These are phyloP conservation scores for Ceratina japonica DNA, from an alignment of 1,140 invertebrate genomes.

Conservation along the genomic window DNA sequence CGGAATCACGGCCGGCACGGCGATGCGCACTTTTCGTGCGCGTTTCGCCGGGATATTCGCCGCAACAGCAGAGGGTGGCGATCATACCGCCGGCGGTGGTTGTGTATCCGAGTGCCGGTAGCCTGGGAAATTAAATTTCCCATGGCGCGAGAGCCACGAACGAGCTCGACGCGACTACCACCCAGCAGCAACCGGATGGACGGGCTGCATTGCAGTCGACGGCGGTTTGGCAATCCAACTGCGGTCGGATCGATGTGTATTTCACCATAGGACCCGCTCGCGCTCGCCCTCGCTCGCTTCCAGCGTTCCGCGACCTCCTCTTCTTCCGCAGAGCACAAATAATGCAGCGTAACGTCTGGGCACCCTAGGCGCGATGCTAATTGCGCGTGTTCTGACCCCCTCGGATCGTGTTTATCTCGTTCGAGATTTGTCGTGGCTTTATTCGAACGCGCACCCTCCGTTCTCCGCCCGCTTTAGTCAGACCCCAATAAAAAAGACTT, in stretches of 20 bases:
- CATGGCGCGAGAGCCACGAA: slow-evolving; percentile 48
- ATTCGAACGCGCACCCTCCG: background rate
- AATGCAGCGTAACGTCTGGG: slow-evolving; percentile 47
- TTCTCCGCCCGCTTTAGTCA: background rate
- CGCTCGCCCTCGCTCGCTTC: slow-evolving; percentile 27
- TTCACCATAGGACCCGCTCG: slow-evolving; percentile 42
- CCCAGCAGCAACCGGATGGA: slow-evolving; percentile 31
- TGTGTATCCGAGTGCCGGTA: slow-evolving; percentile 47
- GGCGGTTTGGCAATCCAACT: slow-evolving; percentile 74
- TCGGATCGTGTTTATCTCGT: background rate
- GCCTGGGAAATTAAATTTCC: slow-evolving; percentile 62
- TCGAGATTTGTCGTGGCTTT: background rate
- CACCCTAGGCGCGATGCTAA: slow-evolving; percentile 17
- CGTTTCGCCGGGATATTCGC: slow-evolving; percentile 31
- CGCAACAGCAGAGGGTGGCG: background rate
- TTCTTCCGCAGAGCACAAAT: slow-evolving; percentile 53
- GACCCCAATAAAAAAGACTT: no score
- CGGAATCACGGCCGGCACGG: background rate
- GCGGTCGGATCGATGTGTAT: slow-evolving; percentile 69
- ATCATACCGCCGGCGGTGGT: slow-evolving; percentile 33
- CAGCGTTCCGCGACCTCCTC: slow-evolving; percentile 6
- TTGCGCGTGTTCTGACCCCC: background rate
- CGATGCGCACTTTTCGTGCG: background rate
- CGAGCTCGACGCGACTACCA: slow-evolving; percentile 41
- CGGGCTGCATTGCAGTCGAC: slow-evolving; percentile 71